phyloP scores from a whole-genome alignment of 2,888 invertebrate species.

The Ecdyonurus torrentis region DNA sequence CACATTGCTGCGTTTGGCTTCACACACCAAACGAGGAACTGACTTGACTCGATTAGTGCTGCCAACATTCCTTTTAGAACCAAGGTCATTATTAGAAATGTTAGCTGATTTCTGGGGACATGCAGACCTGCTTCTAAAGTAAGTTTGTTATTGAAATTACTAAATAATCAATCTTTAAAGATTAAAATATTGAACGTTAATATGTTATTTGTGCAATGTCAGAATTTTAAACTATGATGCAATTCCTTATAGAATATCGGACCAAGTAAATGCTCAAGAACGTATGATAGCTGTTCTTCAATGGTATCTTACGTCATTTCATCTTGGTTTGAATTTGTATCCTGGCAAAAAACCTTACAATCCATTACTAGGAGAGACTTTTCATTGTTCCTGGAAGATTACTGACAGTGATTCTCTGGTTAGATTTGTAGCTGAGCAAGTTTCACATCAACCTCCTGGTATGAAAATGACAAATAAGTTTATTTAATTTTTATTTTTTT shows the following conservation, averaged over 20 bases:
- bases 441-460: conserved; percentile 33
- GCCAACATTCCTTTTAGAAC: conserved; percentile 31
- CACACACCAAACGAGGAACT: conserved; percentile 32
- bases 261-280: conserved; percentile 19
- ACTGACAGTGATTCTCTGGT: conserved; percentile 8
- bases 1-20: conserved; percentile 28
- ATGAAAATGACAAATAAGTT: conserved; percentile 8
- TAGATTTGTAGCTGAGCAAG: conserved; percentile 26
- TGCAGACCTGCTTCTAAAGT: conserved; percentile 27
- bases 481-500: conserved; percentile 7
- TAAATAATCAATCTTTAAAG: not conserved
- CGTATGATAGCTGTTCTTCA: conserved; percentile 27
- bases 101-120: conserved; percentile 32
- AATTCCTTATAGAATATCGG: not conserved
- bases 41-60: conserved; percentile 30
- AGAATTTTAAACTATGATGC: not conserved
- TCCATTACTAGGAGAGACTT: conserved; percentile 34
- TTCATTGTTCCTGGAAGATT: conserved; percentile 32
- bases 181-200: not conserved
- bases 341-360: conserved; percentile 34
- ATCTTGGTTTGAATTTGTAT: conserved; percentile 22
- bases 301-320: conserved; percentile 33
- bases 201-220: not conserved
- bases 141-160: conserved; percentile 9
- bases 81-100: conserved; percentile 30